These are phyloP conservation scores for Drosophila mojavensis DNA, from an alignment of 1,140 invertebrate species.

Conservation along the genomic window DNA sequence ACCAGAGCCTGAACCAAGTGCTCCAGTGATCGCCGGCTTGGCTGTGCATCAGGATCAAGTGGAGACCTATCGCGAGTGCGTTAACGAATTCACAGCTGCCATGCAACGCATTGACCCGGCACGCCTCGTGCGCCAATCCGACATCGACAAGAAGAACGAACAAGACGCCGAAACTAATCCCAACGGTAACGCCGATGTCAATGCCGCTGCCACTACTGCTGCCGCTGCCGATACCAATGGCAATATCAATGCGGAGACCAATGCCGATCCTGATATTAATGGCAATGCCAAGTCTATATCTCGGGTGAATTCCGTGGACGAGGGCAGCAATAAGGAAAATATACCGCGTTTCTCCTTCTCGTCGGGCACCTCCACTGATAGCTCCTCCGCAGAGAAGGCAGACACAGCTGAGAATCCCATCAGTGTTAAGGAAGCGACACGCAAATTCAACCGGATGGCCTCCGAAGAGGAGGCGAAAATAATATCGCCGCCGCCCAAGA, in stretches of 20 bases:
- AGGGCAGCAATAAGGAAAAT: slow-evolving; percentile 70
- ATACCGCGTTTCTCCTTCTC: slow-evolving; percentile 79
- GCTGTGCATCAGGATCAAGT: slow-evolving; percentile 52
- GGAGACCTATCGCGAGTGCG: slow-evolving; percentile 75
- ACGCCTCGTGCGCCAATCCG: slow-evolving; percentile 43
- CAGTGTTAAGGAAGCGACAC: slow-evolving; percentile 95
- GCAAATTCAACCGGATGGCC: slow-evolving; percentile 96
- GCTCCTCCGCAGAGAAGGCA: slow-evolving; percentile 50
- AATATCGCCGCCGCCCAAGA: slow-evolving; percentile 86
- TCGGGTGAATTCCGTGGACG: slow-evolving; percentile 69
- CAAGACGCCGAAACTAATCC: background rate
- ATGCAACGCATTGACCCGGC: slow-evolving; percentile 62
- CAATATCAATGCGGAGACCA: background rate
- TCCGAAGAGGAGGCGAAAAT: slow-evolving; percentile 89
- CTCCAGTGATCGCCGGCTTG: slow-evolving; percentile 24
- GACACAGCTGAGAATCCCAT: slow-evolving; percentile 86
- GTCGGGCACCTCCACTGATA: slow-evolving; percentile 68
- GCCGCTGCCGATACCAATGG: background rate
- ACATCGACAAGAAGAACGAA: slow-evolving; percentile 17
- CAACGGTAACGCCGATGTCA: background rate
- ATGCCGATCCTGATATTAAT: background rate
- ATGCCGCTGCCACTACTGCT: background rate
- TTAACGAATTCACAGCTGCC: slow-evolving; percentile 69
- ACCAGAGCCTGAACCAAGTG: background rate
- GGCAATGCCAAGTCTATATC: slow-evolving; percentile 41